Conservation (phyloP, 2,113 vertebrate species). For the Psilopogon haemacephalus region DNA sequence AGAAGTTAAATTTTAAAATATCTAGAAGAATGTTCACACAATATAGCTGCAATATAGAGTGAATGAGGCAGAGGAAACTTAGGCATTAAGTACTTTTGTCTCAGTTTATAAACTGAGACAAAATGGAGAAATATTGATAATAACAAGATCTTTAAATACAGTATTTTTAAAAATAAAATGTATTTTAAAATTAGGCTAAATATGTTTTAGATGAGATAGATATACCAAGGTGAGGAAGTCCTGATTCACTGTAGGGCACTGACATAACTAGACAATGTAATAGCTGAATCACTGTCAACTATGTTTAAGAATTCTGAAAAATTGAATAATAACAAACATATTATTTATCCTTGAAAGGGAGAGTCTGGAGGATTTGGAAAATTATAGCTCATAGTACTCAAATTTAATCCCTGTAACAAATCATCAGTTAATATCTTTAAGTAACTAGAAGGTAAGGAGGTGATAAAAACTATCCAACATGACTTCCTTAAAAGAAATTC, state of each 20-base stretch:
- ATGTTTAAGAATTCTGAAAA: conserved; percentile 1
- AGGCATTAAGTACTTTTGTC: neutral
- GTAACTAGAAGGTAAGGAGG: neutral
- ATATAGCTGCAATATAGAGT: neutral
- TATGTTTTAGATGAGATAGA: neutral
- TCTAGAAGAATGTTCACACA: neutral
- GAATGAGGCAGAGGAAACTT: neutral
- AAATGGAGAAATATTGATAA: neutral
- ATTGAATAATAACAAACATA: neutral
- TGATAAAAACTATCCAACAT: neutral
- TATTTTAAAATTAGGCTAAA: neutral
- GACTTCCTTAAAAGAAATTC: neutral
- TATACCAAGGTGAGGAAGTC: neutral
- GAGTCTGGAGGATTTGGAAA: neutral
- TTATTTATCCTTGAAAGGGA: conserved; percentile 11
- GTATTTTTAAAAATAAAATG: neutral
- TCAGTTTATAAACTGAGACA: neutral
- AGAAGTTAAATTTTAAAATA: neutral
- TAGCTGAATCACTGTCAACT: neutral
- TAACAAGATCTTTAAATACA: neutral
- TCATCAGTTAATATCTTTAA: conserved; percentile 24
- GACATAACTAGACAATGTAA: neutral
- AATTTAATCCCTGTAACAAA: conserved; percentile 23
- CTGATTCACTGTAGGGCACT: neutral
- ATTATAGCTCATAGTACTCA: neutral